phyloP scores from a whole-genome alignment of 2,113 vertebrate genomes.

The Saguinus midas region DNA sequence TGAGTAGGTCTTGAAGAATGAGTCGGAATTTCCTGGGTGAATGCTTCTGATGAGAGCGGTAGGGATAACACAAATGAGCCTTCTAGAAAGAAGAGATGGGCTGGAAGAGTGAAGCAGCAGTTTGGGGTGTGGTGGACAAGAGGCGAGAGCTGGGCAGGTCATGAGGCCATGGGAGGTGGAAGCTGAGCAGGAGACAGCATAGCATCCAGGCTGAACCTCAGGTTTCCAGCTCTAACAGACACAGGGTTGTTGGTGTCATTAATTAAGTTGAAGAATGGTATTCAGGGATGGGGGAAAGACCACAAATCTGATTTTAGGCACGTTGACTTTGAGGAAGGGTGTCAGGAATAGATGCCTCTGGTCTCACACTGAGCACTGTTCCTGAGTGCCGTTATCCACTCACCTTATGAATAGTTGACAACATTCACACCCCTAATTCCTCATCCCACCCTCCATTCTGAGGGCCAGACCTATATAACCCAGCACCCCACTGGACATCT shows the following conservation, averaged over 20 bases:
- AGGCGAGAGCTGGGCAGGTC: background rate
- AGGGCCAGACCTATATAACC: background rate
- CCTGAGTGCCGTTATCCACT: background rate
- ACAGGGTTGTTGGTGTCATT: background rate
- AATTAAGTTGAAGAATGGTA: background rate
- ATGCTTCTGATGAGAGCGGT: background rate
- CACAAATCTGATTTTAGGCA: background rate
- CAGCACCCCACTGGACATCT: background rate
- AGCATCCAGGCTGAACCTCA: background rate
- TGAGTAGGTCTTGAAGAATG: background rate
- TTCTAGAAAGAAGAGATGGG: background rate
- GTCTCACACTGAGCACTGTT: background rate
- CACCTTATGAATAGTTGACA: background rate
- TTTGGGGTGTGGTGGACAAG: background rate
- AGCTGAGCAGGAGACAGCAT: background rate
- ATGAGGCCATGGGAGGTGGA: background rate
- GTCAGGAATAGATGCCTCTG: background rate
- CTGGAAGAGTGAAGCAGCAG: background rate
- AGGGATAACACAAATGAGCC: background rate
- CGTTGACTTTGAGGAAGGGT: background rate
- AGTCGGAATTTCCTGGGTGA: background rate
- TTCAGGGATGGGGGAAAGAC: background rate
- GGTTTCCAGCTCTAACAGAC: background rate
- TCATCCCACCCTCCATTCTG: background rate
- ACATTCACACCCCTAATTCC: background rate